Conservation (phyloP, 2,888 invertebrate genomes). For the Elysia crispata region DNA sequence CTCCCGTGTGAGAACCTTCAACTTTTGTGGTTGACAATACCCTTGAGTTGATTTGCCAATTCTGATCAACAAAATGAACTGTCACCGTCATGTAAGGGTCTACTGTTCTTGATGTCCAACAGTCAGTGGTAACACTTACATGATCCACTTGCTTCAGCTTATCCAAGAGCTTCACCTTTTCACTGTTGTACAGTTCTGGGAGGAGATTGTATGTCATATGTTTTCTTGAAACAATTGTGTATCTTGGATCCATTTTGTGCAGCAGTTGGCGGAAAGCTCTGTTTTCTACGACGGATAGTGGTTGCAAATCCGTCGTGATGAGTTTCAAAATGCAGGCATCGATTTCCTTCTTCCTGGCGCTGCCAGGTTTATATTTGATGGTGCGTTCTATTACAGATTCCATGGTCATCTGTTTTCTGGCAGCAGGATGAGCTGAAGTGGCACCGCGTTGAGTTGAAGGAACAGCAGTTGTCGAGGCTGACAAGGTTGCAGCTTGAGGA, state of each 20-base stretch:
- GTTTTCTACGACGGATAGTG: neutral
- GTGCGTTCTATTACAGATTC: neutral
- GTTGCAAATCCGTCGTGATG: neutral
- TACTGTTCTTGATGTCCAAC: slow-evolving; percentile 7
- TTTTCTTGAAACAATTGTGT: slow-evolving; percentile 13
- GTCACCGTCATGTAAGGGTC: slow-evolving; percentile 33
- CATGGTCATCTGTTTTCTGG: neutral
- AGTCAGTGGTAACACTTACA: slow-evolving; percentile 17
- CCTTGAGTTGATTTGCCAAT: neutral
- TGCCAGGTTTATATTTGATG: neutral
- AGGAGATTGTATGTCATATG: neutral
- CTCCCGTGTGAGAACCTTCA: too few relatives aligned
- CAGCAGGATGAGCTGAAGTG: too few relatives aligned
- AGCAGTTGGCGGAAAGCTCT: neutral
- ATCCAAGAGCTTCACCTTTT: neutral
- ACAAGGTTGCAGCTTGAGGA: too few relatives aligned
- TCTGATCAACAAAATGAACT: slow-evolving; percentile 1
- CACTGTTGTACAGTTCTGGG: slow-evolving; percentile 17
- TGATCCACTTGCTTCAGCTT: neutral
- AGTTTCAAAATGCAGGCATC: neutral
- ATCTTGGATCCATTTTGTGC: neutral
- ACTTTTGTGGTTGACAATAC: neutral
- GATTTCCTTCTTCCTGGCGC: neutral
- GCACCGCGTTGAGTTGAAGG: too few relatives aligned
- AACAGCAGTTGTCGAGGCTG: too few relatives aligned